Conservation (phyloP, 2,888 invertebrate species). For the Pedicia rivosa region DNA sequence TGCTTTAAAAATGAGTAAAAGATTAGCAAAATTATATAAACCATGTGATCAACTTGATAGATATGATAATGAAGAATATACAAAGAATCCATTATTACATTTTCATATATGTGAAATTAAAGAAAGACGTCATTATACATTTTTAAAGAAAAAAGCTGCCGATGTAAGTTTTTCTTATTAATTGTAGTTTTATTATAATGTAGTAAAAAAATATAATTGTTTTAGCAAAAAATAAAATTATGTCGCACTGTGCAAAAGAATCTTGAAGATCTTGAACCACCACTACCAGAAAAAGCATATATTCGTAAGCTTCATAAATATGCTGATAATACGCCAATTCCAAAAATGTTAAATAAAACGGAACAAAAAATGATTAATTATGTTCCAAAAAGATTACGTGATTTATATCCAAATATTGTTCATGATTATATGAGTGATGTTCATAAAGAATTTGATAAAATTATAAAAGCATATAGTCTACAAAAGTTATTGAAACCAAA, state of each 20-base stretch:
- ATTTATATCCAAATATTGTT: conserved; percentile 36
- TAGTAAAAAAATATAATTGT: too few relatives aligned
- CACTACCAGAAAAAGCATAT: conserved; percentile 35
- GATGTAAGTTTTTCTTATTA: conserved; percentile 5
- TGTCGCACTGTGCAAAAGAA: conserved; percentile 15
- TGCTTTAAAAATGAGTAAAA: conserved; percentile 16
- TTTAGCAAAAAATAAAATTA: conserved; percentile 23
- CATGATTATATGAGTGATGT: conserved; percentile 34
- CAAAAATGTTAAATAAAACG: conserved; percentile 43
- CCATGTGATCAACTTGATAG: conserved; percentile 23
- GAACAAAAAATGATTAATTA: conserved; percentile 42
- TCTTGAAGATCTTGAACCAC: conserved; percentile 33
- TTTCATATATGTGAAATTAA: conserved; percentile 26
- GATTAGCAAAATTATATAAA: conserved; percentile 22
- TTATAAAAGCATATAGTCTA: conserved; percentile 46
- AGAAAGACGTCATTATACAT: conserved; percentile 22
- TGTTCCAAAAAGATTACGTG: conserved; percentile 37
- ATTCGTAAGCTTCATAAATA: conserved; percentile 38
- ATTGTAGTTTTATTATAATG: too few relatives aligned
- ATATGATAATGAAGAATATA: conserved; percentile 28
- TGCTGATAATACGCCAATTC: conserved; percentile 40
- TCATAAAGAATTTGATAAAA: conserved; percentile 38
- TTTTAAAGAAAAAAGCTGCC: conserved; percentile 10
- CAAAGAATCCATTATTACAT: conserved; percentile 25
- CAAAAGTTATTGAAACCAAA: conserved; percentile 45